Evolutionary conservation across 2,888 invertebrate species (phyloP), one percentile per base, ranked within the genome.

Genomic region (Drosophila bunnanda): DNA sequence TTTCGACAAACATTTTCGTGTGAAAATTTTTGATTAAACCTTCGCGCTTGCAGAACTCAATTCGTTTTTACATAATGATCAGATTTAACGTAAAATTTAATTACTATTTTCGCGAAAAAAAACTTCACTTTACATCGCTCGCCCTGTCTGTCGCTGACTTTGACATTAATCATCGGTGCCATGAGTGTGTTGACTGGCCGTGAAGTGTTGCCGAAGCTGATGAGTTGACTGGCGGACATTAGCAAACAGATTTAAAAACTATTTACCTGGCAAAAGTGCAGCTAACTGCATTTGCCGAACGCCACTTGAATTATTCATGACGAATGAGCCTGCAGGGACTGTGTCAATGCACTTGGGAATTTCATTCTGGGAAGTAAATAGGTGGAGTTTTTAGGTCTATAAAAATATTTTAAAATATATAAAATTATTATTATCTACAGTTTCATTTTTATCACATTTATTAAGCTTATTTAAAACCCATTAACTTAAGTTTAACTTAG

Each of bases 111-210:
- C 50, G 38, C 28, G 38, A 25, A 41, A 13, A 20, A 34, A 46
- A 46, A 15, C 55, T 28, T 48, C 44, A 38, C 25, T 48, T 44
- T n/a, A 32, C 30, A 44, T 54, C 43, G 41, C 41, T 46, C 25
- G 58, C 60, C 43, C 43, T 46, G 60, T 17, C 43, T 46, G 44
- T 36, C 44, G 38, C 46, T 71, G 84, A 78, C 88, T 84, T 87
- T 84, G 84, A 87, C 88, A 84, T 87, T 87, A 87, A 84, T 84
- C 88, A 84, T 77, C 48, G 22, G 13, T 48, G 39, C 22, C 20
- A 62, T 55, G 50, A 68, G 76, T 75, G 50, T 74, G 75, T 75
- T 56, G 55, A 62, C 66, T 69, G 80, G 75, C 82, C 85, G 46
- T 80, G 76, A 82, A 75, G 82, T 82, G 81, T 80, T 82, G 74